These are phyloP conservation scores for Brachionus sp. DNA, from an alignment of 1,140 invertebrate species.

Conservation along the genomic window DNA sequence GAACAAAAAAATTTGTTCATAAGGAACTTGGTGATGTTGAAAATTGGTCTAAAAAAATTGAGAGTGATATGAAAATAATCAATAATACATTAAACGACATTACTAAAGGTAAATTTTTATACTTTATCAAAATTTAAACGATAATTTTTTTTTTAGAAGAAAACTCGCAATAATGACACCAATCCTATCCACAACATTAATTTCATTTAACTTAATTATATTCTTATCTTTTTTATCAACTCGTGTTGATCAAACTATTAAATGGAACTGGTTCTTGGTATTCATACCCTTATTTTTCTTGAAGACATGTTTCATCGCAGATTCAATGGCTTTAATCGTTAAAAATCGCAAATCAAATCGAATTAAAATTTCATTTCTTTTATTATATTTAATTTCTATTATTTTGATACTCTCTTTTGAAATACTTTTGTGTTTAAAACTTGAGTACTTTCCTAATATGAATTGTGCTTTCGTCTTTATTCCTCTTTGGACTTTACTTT, in stretches of 20 bases:
- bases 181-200: constrained; percentile 5
- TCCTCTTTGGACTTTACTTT: constrained; percentile 13
- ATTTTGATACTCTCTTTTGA: neutral
- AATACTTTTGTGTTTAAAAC: constrained; percentile 37
- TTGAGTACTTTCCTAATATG: neutral
- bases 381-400: neutral
- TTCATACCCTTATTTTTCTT: constrained; percentile 29
- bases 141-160: neutral
- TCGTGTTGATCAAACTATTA: constrained; percentile 3
- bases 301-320: neutral
- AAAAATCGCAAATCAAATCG: constrained; percentile 1
- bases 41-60: constrained; percentile 95
- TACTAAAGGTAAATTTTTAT: neutral
- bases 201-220: constrained; percentile 34
- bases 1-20: constrained; percentile 37
- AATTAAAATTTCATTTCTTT: neutral
- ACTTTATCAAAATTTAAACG: too few species aligned
- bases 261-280: constrained; percentile 44
- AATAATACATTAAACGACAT: constrained; percentile 30
- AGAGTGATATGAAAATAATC: constrained; percentile 88
- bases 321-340: neutral
- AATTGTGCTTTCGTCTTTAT: constrained; percentile 1
- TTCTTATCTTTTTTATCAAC: constrained; percentile 35
- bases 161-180: constrained; percentile 31
- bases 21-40: constrained; percentile 94